phyloP scores from a whole-genome alignment of 2,888 invertebrate genomes.

The Linyphia triangularis region DNA sequence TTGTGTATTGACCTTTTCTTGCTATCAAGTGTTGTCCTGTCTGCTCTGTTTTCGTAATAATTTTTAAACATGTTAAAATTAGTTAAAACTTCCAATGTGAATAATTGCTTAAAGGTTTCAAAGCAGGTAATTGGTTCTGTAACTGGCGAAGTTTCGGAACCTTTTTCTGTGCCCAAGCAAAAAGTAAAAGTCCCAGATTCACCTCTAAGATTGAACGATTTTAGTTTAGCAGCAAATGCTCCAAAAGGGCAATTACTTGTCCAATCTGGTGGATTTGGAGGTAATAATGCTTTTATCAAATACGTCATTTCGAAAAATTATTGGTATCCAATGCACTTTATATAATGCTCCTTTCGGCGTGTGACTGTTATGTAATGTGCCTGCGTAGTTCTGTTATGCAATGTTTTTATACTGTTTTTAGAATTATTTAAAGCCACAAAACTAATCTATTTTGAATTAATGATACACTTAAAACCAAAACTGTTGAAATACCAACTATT shows the following conservation, averaged over 20 bases:
- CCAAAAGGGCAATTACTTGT: constrained; percentile 60
- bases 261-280: constrained; percentile 59
- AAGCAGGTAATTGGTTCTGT: constrained; percentile 60
- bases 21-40: not conserved
- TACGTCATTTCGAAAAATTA: too few species aligned
- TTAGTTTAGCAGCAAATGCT: constrained; percentile 25
- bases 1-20: constrained; percentile 43
- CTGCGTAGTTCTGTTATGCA: too few species aligned
- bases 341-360: too few species aligned
- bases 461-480: too few species aligned
- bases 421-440: too few species aligned
- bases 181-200: constrained; percentile 29
- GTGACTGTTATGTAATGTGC: too few species aligned
- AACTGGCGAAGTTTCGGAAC: constrained; percentile 45
- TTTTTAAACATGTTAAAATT: constrained; percentile 40
- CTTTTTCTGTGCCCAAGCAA: constrained; percentile 19
- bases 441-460: too few species aligned
- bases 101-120: constrained; percentile 42
- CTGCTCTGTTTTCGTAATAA: not conserved
- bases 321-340: too few species aligned
- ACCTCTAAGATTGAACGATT: constrained; percentile 45
- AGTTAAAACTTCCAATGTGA: constrained; percentile 44
- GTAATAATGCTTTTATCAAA: constrained; percentile 32
- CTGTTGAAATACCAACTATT: too few species aligned
- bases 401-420: too few species aligned